These are phyloP conservation scores for Alectoris magna DNA, from an alignment of 2,797 vertebrate genomes.

Conservation along the genomic window DNA sequence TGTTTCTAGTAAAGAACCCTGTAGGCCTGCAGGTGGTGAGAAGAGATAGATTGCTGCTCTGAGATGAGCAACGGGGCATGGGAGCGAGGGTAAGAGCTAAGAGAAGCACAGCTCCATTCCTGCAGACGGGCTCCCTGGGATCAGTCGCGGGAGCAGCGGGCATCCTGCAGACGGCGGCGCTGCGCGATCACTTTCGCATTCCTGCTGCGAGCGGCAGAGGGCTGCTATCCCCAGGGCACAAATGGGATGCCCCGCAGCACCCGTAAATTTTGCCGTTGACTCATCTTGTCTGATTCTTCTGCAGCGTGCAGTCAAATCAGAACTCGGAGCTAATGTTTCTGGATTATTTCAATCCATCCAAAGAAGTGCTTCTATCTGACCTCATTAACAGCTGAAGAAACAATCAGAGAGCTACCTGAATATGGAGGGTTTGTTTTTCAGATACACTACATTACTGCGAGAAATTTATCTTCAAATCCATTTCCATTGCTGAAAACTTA, in stretches of 20 bases:
- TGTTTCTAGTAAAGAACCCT: background rate
- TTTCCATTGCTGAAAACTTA: background rate
- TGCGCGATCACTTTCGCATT: background rate
- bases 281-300: background rate
- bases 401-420: background rate
- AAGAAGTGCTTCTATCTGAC: background rate
- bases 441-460: background rate
- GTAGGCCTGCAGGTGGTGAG: fast-evolving
- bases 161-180: conserved; percentile 52
- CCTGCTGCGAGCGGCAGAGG: fast-evolving
- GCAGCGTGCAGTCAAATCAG: background rate
- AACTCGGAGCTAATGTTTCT: background rate
- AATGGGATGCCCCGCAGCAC: background rate
- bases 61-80: background rate
- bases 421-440: background rate
- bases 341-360: background rate
- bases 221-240: fast-evolving
- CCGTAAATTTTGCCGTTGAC: background rate
- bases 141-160: background rate
- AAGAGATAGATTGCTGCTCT: background rate
- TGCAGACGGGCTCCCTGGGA: fast-evolving
- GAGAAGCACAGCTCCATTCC: background rate
- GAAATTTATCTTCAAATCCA: background rate
- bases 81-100: fast-evolving
- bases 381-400: background rate